Conservation (phyloP, 2,113 vertebrate genomes). For the Actenoides lindsayi region DNA sequence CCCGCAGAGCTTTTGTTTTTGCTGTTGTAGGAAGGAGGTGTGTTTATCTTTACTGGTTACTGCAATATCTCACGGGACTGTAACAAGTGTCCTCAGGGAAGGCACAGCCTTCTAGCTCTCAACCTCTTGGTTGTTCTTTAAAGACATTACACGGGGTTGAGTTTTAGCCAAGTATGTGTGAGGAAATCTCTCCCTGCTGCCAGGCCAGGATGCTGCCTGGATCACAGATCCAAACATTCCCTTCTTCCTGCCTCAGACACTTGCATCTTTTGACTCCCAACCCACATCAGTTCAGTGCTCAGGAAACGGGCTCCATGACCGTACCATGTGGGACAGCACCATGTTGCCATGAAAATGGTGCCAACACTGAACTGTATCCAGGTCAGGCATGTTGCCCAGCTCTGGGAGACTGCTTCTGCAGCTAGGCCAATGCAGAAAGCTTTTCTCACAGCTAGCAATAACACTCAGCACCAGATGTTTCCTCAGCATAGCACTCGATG, state of each 20-base stretch:
- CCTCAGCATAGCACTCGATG: not conserved
- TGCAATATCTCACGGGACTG: not conserved
- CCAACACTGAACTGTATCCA: not conserved
- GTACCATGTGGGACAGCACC: not conserved
- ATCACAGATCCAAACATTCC: not conserved
- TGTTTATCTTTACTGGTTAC: not conserved
- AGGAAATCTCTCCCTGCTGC: conserved; percentile 52
- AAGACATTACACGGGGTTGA: conserved; percentile 37
- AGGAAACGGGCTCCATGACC: not conserved
- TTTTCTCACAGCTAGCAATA: not conserved
- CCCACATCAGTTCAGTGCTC: not conserved
- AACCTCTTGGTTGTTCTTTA: conserved; percentile 12
- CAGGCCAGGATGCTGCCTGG: conserved; percentile 50
- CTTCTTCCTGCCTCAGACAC: not conserved
- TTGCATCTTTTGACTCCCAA: not conserved
- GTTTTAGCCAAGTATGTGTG: conserved; percentile 44
- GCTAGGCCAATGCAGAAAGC: not conserved
- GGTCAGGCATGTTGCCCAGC: not conserved
- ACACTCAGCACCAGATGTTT: conserved; percentile 15
- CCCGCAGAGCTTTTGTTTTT: not conserved
- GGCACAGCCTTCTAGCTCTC: not conserved
- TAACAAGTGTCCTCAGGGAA: conserved; percentile 21
- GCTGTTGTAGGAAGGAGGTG: not conserved
- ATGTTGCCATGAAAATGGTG: not conserved
- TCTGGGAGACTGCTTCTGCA: not conserved